Evolutionary conservation across 2,797 vertebrate species (phyloP).

Genomic region (Threskiornis aethiopicus): DNA sequence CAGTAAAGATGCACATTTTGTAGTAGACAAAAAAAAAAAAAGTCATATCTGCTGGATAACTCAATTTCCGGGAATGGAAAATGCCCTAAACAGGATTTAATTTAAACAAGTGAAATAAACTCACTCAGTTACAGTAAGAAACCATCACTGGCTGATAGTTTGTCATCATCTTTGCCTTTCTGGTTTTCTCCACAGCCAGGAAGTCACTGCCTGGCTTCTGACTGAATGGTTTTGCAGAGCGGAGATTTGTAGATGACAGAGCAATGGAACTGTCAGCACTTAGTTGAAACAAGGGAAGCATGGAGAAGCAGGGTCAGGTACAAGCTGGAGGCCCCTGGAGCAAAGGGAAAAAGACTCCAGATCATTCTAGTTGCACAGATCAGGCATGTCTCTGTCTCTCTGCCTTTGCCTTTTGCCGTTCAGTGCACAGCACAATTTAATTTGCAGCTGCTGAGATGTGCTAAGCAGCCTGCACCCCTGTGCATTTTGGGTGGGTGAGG

Average conservation of each 20-base stretch:
- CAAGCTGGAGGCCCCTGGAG: constrained; percentile 79
- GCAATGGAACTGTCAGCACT: constrained; percentile 76
- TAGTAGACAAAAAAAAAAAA: not conserved
- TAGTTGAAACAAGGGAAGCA: constrained; percentile 81
- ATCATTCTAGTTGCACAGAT: not conserved
- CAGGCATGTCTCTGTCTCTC: not conserved
- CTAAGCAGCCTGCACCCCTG: not conserved
- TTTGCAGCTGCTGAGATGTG: not conserved
- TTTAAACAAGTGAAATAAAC: not conserved
- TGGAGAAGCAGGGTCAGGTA: constrained; percentile 83
- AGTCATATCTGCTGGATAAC: not conserved
- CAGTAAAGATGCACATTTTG: not conserved
- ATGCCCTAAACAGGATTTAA: not conserved
- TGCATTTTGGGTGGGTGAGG: not conserved
- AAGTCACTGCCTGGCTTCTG: constrained; percentile 85
- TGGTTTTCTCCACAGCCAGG: not conserved
- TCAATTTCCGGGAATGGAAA: not conserved
- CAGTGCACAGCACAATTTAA: not conserved
- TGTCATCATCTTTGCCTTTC: not conserved
- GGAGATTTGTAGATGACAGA: constrained; percentile 82
- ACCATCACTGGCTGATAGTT: not conserved
- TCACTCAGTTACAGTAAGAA: not conserved
- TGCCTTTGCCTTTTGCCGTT: not conserved
- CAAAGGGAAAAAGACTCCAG: not conserved
- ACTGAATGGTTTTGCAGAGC: constrained; percentile 81